These are phyloP conservation scores for Lagenorhynchus albirostris DNA, from an alignment of 2,113 vertebrate species.

Conservation along the genomic window DNA sequence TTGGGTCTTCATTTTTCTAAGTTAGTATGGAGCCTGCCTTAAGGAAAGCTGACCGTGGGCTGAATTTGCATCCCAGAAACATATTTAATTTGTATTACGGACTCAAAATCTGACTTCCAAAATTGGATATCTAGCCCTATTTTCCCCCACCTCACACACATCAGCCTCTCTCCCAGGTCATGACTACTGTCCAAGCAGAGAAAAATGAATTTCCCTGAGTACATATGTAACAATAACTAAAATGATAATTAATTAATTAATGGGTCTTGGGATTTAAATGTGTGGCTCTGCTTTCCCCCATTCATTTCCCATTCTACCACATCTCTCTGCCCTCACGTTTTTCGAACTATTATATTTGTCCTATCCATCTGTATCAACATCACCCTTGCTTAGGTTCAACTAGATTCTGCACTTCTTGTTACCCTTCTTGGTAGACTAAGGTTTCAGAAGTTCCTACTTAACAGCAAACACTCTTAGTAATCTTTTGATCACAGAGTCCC, in stretches of 20 bases:
- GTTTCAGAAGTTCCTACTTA: background rate
- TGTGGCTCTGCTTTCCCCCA: background rate
- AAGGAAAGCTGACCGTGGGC: conserved; percentile 39
- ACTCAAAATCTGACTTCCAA: conserved; percentile 36
- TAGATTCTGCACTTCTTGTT: background rate
- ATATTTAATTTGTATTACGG: conserved; percentile 61
- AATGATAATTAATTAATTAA: background rate
- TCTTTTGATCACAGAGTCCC: background rate
- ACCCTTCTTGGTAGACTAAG: background rate
- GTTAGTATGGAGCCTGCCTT: conserved; percentile 24
- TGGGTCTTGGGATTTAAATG: background rate
- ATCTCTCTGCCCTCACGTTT: background rate
- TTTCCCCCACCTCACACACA: background rate
- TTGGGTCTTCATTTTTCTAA: conserved; percentile 50
- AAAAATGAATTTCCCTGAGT: background rate
- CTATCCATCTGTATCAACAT: background rate
- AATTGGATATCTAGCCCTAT: background rate
- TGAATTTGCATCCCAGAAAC: conserved; percentile 59
- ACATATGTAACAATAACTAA: background rate
- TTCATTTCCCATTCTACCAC: background rate
- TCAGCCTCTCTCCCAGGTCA: background rate
- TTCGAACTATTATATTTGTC: background rate
- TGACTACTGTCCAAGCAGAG: background rate
- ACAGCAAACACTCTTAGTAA: background rate
- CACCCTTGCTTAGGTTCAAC: background rate